Base-by-base conservation (phyloP, 2,888 invertebrate genomes). In the Creontiades dilutus region DNA sequence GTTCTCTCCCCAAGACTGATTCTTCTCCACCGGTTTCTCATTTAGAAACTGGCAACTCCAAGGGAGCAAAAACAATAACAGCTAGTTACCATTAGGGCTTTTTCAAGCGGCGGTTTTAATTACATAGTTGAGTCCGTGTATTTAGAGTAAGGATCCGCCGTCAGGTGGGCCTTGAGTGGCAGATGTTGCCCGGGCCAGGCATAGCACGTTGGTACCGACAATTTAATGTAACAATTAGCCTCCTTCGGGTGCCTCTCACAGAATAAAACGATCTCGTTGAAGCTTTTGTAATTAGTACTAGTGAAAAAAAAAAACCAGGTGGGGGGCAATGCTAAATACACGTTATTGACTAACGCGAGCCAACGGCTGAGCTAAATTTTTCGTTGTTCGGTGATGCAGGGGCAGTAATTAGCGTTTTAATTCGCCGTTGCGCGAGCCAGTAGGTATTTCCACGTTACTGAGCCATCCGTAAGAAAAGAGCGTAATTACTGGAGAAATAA, bases 61-160 rank as follows among this genome's bases (percentile, higher is more conserved):
- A 37, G 19, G 68, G 13, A 23, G 68, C 68, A 68, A 68, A 68
- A 68, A 68, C 68, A 68, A 68, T 68, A 68, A 68, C 23, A 68
- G 68, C 68, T 68, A 68, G 68, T 68, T 27, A 68, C 68, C 68
- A 68, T 68, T 68, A 68, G 68, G 27, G n/a, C 61, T 68, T 68
- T 23, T 68, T 68, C 68, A 68, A 23, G 68, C 68, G 11, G 68
- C 68, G 19, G 68, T 68, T 68, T 68, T 68, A 68, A 68, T 68
- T 68, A 68, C 27, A 68, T 68, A 68, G 68, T 68, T 23, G 68
- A 68, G 68, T 19, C 68, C 68, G 68, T 68, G 78, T 78, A 78
- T 78, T 78, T 78, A 78, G 47, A 78, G 78, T 78, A 78, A 78
- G 78, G 78, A 78, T 78, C 78, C 68, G 57, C 76, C 76, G 78